Base-by-base conservation (phyloP, 2,113 vertebrate species). In the Cebus imitator region DNA sequence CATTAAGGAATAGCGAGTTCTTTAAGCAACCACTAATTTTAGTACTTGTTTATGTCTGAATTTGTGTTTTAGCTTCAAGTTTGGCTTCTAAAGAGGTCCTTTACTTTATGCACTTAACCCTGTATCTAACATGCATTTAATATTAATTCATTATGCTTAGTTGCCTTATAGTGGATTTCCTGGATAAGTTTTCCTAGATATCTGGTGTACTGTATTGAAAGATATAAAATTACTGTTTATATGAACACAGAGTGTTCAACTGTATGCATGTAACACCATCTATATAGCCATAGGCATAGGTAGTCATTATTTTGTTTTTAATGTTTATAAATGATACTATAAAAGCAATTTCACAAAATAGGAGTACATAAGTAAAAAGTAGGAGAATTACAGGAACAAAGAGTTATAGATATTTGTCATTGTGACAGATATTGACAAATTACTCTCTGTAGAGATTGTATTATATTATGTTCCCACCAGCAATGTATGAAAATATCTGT, bases 341-440 rank as follows among this genome's bases (percentile, higher is more conserved):
- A 35, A 40, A 61, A 64, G 23, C 35, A 40, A 92, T 55, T 73
- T 87, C n/a, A 66, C 55, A 66, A 25, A 61, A 88, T 13, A 61
- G 6, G 35, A 40, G 43, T 75, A 20, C 37, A 4, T 70, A 45
- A 32, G 32, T 30, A n/a, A 68, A 90, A 55, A 32, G 58, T 35
- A 48, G 55, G 35, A 20, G 3, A 30, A n/a, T 11, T 40, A 43
- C 6, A 45, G 23, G 43, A 17, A n/a, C 45, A 45, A 58, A 55
- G 25, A 5, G 3, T 61, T n/a, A n/a, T 30, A 17, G 6, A 4
- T 0, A 25, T 11, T 43, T 80, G 6, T 20, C n/a, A 43, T 30
- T 73, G 11, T 43, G 23, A 73, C 25, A 30, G 45, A 55, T 43
- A 45, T 23, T 70, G 50, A 27, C 64, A 80, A 61, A 72, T 80